Evolutionary conservation across 2,797 vertebrate species (phyloP), one percentile per base, ranked within the genome.

Genomic region (Euthynnus affinis): DNA sequence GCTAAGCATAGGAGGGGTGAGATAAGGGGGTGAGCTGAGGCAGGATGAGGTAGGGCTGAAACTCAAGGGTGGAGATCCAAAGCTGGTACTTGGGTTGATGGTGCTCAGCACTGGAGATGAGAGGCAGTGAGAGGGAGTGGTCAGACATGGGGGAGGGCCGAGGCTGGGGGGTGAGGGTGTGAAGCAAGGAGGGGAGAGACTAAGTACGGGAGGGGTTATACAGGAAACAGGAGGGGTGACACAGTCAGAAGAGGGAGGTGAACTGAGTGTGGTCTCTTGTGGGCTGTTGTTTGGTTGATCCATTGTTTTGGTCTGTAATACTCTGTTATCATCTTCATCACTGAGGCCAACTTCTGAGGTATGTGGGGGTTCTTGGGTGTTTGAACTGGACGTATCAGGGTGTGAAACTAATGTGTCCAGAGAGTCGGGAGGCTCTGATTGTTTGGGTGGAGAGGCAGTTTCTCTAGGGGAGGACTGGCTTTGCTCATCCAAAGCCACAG

Each of bases 1-100:
- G 84, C 92, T 92, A 6, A 92, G 91, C 91, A 91, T 89, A 1
- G 92, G 91, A 15, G 93, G 93, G n/a, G 92, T 93, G 74, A 94
- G 91, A 82, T 93, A 93, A 20, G 92, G 85, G 74, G 92, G 91
- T 22, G 93, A 92, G 83, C 92, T 92, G 70, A 93, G 90, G 75
- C 89, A 87, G 64, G 94, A 93, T 0, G 92, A 94, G 53, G 91
- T 91, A 14, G 93, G 92, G 69, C 93, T 93, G 81, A 93, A 87
- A 78, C 89, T 93, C 57, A 89, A 68, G 20, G 89, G 82, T 13
- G 89, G 89, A 58, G 92, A 92, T 83, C 88, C 87, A 9, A 87
- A 89, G 71, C 88, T 92, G 40, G 91, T 85, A 0, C 72, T 42
- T 0, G 86, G 83, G 75, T 87, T 91, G 55, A 86, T n/a, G 0